Percentiles rank a stretch among this genome's conserved stretches.
Evolutionary conservation across 2,888 invertebrate species (phyloP).

Genomic region (Phaonia tiefii): DNA sequence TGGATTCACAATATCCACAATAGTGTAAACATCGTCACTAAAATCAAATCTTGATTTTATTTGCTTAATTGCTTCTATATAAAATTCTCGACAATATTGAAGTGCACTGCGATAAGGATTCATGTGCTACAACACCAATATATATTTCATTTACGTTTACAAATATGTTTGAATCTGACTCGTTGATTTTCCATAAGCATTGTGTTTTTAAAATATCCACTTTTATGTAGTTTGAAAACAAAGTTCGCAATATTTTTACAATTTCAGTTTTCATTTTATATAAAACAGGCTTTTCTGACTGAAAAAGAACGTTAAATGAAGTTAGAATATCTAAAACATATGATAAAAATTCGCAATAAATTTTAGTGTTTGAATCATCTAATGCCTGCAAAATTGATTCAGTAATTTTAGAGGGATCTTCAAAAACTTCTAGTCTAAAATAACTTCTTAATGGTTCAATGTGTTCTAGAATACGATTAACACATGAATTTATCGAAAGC

Average conservation of each 20-base stretch:
- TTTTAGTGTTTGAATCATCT: no score
- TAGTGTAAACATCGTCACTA: neutral
- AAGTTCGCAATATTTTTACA: neutral
- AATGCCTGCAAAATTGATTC: conserved; percentile 25
- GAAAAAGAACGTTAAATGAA: conserved; percentile 4
- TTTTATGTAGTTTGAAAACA: conserved; percentile 18
- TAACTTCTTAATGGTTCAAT: conserved; percentile 33
- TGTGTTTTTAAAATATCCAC: conserved; percentile 1
- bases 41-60: conserved; percentile 11
- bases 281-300: neutral
- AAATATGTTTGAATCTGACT: neutral
- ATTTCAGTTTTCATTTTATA: conserved; percentile 5
- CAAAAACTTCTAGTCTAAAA: no score
- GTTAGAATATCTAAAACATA: conserved; percentile 13
- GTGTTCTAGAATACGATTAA: conserved; percentile 20
- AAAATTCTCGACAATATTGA: conserved; percentile 1
- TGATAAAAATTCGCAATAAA: no score
- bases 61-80: conserved; percentile 9
- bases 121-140: neutral
- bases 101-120: neutral
- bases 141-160: neutral
- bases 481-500: conserved; percentile 26
- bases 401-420: no score
- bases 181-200: neutral
- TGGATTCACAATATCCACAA: conserved; percentile 15